phyloP scores from a whole-genome alignment of 2,888 invertebrate genomes.

The Eupithecia dodoneata region DNA sequence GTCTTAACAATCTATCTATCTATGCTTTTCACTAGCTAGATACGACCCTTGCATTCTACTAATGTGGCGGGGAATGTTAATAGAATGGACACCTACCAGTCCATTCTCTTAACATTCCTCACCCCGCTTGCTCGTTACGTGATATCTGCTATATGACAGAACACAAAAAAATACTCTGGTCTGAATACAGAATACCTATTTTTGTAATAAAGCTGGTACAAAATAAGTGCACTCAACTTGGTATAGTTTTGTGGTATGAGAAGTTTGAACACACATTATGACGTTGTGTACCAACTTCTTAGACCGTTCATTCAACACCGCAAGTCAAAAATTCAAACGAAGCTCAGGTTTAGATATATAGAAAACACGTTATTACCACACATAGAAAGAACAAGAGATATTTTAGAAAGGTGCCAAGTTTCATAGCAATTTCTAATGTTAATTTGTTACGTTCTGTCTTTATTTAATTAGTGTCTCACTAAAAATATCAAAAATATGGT shows the following conservation, averaged over 20 bases:
- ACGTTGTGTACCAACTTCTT: not conserved
- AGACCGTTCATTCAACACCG: not conserved
- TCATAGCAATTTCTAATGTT: too few relatives aligned
- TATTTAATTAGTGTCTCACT: too few relatives aligned
- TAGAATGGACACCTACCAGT: not conserved
- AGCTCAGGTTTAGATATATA: too few relatives aligned
- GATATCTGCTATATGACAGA: not conserved
- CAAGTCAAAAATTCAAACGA: not conserved
- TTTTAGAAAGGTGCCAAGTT: too few relatives aligned
- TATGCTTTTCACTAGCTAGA: not conserved
- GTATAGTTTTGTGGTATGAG: conserved; percentile 22
- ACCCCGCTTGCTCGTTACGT: not conserved
- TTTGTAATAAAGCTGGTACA: conserved; percentile 15
- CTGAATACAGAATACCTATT: conserved; percentile 2
- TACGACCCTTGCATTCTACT: not conserved
- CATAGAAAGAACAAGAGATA: too few relatives aligned
- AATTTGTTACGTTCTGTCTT: too few relatives aligned
- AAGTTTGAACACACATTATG: conserved; percentile 14
- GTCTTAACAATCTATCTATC: not conserved
- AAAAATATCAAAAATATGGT: too few relatives aligned
- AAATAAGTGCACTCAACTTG: conserved; percentile 25
- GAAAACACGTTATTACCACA: too few relatives aligned
- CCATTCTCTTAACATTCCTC: not conserved
- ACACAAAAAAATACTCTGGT: not conserved
- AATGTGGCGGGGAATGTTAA: not conserved